phyloP scores from a whole-genome alignment of 2,888 invertebrate species.

The Ophioninae sp. region DNA sequence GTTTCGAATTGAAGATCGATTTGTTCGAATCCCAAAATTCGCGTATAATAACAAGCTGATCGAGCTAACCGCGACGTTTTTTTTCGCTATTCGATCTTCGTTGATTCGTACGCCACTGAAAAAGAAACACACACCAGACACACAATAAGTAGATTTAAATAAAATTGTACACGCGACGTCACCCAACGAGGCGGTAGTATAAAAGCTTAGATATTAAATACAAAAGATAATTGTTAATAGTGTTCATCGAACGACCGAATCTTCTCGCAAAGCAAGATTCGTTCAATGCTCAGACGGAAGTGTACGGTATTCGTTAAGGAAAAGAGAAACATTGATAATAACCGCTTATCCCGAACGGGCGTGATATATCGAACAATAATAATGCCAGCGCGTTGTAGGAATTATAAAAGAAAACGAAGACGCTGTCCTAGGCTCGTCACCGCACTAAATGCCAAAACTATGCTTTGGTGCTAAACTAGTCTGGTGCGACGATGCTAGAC shows the following conservation, averaged over 20 bases:
- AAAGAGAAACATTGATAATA: conserved; percentile 3
- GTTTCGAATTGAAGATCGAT: conserved; percentile 33
- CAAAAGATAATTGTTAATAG: conserved; percentile 60
- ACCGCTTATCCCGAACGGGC: conserved; percentile 48
- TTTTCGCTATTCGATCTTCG: conserved; percentile 19
- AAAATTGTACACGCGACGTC: conserved; percentile 22
- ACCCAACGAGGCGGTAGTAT: conserved; percentile 44
- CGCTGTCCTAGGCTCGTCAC: conserved; percentile 37
- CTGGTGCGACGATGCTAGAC: conserved; percentile 47
- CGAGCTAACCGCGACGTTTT: conserved; percentile 7
- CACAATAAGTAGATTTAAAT: conserved; percentile 1
- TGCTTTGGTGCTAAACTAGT: conserved; percentile 62
- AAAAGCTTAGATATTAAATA: conserved; percentile 28
- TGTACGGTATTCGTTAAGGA: conserved; percentile 43
- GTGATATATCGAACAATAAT: conserved; percentile 63
- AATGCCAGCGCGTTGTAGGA: conserved; percentile 53
- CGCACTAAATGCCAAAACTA: conserved; percentile 60
- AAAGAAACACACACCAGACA: conserved; percentile 8
- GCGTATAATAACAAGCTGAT: conserved; percentile 33
- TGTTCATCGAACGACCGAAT: conserved; percentile 58
- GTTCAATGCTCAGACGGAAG: conserved; percentile 64
- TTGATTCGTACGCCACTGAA: conserved; percentile 10
- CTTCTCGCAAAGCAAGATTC: conserved; percentile 57
- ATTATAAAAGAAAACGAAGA: conserved; percentile 18
- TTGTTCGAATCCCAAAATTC: conserved; percentile 33